phyloP scores from a whole-genome alignment of 2,888 invertebrate species.

The Pemphredon lugubris region DNA sequence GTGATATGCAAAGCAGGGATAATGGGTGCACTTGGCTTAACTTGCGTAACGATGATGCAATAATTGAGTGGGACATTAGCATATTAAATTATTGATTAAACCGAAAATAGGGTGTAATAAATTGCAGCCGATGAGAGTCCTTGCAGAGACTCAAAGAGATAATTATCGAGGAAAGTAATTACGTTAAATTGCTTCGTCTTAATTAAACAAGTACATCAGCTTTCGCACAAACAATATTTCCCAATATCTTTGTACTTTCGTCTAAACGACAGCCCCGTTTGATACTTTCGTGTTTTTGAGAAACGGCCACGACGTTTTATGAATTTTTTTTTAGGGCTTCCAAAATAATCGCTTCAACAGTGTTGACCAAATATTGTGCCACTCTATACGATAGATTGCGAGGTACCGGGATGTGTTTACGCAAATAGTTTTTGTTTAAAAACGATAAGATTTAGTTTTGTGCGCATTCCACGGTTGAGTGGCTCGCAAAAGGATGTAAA shows the following conservation, averaged over 20 bases:
- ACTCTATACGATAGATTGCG: neutral
- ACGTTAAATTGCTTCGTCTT: neutral
- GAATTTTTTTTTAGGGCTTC: too few species aligned
- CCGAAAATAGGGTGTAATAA: neutral
- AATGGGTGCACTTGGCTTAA: conserved; percentile 11
- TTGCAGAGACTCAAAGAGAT: too few species aligned
- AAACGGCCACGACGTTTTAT: too few species aligned
- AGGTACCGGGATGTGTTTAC: neutral
- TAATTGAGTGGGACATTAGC: conserved; percentile 12
- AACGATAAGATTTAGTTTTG: conserved; percentile 70
- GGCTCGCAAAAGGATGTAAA: conserved; percentile 73
- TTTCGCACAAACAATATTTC: neutral
- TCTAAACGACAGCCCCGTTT: too few species aligned
- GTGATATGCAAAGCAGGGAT: conserved; percentile 7
- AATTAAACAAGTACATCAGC: neutral
- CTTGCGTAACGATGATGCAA: conserved; percentile 10
- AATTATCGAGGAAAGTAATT: neutral
- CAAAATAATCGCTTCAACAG: too few species aligned
- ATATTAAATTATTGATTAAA: conserved; percentile 14
- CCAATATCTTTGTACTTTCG: neutral
- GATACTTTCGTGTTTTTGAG: too few species aligned
- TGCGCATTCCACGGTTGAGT: conserved; percentile 64
- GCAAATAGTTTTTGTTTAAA: conserved; percentile 57
- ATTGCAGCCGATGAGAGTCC: neutral
- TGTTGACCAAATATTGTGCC: too few species aligned